Evolutionary conservation across 2,797 vertebrate genomes (phyloP).

Genomic region (Acanthurus lineatus): DNA sequence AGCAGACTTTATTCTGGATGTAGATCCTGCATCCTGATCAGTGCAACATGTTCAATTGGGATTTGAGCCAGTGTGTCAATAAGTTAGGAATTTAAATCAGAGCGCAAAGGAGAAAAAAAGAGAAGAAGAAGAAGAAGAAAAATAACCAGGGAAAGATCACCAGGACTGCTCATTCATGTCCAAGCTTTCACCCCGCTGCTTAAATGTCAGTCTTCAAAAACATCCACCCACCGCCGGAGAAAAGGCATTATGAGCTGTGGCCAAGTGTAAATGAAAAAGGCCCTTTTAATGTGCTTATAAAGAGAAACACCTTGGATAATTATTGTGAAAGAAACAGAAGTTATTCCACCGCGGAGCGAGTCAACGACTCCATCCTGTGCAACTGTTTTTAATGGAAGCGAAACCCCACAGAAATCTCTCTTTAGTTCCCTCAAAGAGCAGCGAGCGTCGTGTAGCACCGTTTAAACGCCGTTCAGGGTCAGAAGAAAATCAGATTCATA

Average conservation of each 20-base stretch:
- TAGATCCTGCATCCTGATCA: constrained; percentile 7
- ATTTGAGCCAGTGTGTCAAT: constrained; percentile 47
- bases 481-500: constrained; percentile 45
- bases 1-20: constrained; percentile 37
- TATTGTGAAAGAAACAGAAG: constrained; percentile 52
- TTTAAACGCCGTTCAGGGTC: constrained; percentile 51
- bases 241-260: constrained; percentile 58
- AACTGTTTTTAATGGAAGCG: constrained; percentile 41
- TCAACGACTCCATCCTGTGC: not conserved
- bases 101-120: not conserved
- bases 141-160: constrained; percentile 31
- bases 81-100: constrained; percentile 39
- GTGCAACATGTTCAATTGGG: constrained; percentile 21
- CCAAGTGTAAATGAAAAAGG: constrained; percentile 46
- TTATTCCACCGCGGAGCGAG: constrained; percentile 12
- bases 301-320: constrained; percentile 62
- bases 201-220: constrained; percentile 68
- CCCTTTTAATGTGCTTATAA: constrained; percentile 62
- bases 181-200: constrained; percentile 45
- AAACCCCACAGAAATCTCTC: constrained; percentile 11
- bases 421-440: constrained; percentile 37
- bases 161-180: constrained; percentile 29
- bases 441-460: constrained; percentile 1
- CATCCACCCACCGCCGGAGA: constrained; percentile 50
- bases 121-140: not conserved